Conservation (phyloP, 2,888 invertebrate species). For the Pristionchus fissidentatus region DNA sequence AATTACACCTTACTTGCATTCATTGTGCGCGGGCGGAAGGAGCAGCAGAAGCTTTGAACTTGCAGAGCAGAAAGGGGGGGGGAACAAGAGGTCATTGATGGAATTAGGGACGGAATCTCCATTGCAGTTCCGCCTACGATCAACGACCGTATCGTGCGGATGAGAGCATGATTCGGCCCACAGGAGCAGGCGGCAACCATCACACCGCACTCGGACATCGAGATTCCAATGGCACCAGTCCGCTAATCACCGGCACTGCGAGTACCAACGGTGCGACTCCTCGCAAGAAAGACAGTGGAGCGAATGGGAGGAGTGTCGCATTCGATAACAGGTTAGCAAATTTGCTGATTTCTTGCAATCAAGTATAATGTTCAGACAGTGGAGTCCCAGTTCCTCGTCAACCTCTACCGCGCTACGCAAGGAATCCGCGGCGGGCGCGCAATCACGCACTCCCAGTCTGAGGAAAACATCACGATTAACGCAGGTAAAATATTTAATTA, state of each 20-base stretch:
- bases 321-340: conserved; percentile 21
- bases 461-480: conserved; percentile 13
- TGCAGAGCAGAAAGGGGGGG: too few species aligned
- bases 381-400: background rate
- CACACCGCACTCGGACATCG: conserved; percentile 11
- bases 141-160: conserved; percentile 30
- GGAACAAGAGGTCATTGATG: conserved; percentile 10
- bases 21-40: background rate
- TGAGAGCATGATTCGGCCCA: conserved; percentile 22
- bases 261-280: background rate
- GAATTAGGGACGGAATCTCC: background rate
- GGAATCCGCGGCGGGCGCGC: background rate
- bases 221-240: conserved; percentile 6
- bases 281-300: conserved; percentile 32
- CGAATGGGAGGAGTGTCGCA: conserved; percentile 32
- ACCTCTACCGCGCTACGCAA: conserved; percentile 9
- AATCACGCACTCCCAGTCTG: background rate
- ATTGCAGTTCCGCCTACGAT: conserved; percentile 15
- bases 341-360: background rate
- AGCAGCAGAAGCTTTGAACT: background rate
- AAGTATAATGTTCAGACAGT: background rate
- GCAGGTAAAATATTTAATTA: background rate
- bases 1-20: background rate
- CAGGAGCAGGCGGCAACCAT: conserved; percentile 5
- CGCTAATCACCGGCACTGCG: background rate